Conservation (phyloP, 2,888 invertebrate species). For the Orthosia gothica region DNA sequence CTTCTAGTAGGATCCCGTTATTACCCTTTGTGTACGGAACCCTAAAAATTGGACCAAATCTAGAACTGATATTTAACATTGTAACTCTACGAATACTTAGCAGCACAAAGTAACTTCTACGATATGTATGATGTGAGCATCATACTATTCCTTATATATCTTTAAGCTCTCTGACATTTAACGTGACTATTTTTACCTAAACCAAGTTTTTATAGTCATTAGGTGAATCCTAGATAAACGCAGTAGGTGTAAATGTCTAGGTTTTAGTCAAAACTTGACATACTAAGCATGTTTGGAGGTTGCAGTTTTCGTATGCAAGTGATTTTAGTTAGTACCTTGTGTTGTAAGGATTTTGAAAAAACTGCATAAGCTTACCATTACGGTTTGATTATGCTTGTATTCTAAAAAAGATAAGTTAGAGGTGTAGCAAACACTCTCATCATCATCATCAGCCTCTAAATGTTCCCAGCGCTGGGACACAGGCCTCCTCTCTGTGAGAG, state of each 20-base stretch:
- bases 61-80: background rate
- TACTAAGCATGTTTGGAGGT: conserved; percentile 24
- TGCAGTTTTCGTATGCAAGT: conserved; percentile 33
- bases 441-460: too few relatives aligned
- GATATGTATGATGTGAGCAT: background rate
- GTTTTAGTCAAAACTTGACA: conserved; percentile 32
- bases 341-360: conserved; percentile 16
- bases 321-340: background rate
- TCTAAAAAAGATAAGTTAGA: background rate
- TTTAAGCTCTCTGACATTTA: conserved; percentile 50
- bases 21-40: too few relatives aligned
- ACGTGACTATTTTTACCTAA: conserved; percentile 50
- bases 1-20: too few relatives aligned
- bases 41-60: too few relatives aligned
- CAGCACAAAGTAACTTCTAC: background rate
- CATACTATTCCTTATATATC: background rate
- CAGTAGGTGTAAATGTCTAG: conserved; percentile 43
- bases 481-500: too few relatives aligned
- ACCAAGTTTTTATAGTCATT: conserved; percentile 60
- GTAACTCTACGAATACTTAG: too few relatives aligned
- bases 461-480: too few relatives aligned
- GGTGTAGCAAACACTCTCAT: too few relatives aligned
- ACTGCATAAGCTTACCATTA: background rate
- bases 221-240: conserved; percentile 21
- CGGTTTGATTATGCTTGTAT: background rate